phyloP scores from a whole-genome alignment of 2,797 vertebrate species.

The Myotis pilosus region DNA sequence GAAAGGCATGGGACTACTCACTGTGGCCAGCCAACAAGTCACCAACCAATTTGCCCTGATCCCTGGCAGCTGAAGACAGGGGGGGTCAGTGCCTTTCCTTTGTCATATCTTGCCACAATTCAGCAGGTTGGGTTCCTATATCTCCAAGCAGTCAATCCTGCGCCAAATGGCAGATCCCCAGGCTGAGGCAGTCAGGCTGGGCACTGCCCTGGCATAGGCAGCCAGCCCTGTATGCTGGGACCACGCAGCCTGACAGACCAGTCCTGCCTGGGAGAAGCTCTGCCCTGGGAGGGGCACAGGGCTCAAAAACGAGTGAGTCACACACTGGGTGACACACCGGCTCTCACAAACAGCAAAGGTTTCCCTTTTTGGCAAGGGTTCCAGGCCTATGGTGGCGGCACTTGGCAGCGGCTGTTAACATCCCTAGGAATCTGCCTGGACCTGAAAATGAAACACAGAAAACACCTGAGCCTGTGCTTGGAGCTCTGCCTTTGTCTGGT shows the following conservation, averaged over 20 bases:
- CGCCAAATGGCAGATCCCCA: background rate
- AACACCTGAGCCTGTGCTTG: background rate
- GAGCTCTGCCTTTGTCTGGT: background rate
- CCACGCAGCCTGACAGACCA: constrained; percentile 45
- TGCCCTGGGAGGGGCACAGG: constrained; percentile 45
- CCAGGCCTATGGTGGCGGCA: no score
- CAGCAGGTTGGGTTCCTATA: background rate
- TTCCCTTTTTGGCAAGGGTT: constrained; percentile 46
- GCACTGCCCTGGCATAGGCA: background rate
- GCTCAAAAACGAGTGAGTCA: constrained; percentile 54
- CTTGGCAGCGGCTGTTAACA: background rate
- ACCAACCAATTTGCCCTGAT: background rate
- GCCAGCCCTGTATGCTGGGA: background rate
- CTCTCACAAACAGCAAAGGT: constrained; percentile 59
- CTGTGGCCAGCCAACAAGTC: constrained; percentile 26
- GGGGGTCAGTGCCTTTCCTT: background rate
- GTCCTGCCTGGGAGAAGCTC: constrained; percentile 46
- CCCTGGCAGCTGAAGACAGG: background rate
- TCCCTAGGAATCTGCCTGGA: background rate
- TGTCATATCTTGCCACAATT: background rate
- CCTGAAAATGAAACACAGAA: background rate
- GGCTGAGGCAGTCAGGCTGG: background rate
- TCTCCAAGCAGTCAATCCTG: background rate
- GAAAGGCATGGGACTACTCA: constrained; percentile 44
- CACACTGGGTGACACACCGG: constrained; percentile 8